Conservation (phyloP, 2,113 vertebrate genomes). For the Malurus melanocephalus region DNA sequence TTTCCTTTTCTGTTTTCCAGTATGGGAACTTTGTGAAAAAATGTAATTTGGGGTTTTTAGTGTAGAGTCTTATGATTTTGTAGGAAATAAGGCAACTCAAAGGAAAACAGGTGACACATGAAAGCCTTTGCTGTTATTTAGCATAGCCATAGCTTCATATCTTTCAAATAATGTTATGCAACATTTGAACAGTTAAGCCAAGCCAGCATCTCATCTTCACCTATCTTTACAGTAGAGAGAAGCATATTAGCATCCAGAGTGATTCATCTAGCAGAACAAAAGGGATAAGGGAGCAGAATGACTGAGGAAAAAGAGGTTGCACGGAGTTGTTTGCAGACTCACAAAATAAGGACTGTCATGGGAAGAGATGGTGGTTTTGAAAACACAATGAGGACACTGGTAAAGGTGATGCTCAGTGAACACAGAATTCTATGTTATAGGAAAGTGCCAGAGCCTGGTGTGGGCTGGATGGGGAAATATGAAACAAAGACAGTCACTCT, state of each 20-base stretch:
- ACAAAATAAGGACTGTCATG: background rate
- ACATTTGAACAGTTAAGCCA: background rate
- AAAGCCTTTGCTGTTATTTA: constrained; percentile 24
- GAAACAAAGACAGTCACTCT: background rate
- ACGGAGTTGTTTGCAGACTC: background rate
- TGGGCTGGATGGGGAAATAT: background rate
- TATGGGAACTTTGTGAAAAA: background rate
- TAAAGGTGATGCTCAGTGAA: background rate
- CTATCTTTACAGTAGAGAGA: background rate
- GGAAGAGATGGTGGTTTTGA: background rate
- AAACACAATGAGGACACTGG: background rate
- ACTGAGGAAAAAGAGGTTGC: background rate
- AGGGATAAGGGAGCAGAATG: background rate
- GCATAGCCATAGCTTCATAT: background rate
- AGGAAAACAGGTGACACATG: background rate
- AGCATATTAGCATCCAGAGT: background rate
- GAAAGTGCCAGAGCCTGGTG: background rate
- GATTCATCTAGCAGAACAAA: constrained; percentile 33
- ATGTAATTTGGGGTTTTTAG: background rate
- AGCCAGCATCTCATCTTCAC: background rate
- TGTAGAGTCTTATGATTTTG: background rate
- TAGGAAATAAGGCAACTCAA: background rate
- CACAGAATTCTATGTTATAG: accelerated
- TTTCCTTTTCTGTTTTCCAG: background rate
- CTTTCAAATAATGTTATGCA: background rate